Base-by-base conservation (phyloP, 2,797 vertebrate species). In the Heterohyrax brucei region DNA sequence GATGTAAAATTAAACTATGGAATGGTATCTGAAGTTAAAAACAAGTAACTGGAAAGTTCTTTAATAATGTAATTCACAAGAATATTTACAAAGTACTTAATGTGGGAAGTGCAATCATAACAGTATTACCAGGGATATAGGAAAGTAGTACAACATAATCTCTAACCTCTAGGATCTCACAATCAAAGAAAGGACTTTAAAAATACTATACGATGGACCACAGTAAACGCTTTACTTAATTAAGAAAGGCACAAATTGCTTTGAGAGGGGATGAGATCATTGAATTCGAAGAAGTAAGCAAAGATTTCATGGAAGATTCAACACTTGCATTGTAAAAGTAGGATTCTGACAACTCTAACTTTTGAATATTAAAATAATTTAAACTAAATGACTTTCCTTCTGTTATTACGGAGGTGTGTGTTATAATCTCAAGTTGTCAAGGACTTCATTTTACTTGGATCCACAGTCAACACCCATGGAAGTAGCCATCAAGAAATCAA, bases 1-100 rank as follows among this genome's bases (percentile, higher is more conserved):
- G 13, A 78, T 68, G 66, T n/a, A 93, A 39, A 93, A 78, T 61
- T 91, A 89, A 90, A 48, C 28, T 87, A 87, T 73, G 39, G 83
- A 79, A 59, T 87, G 26, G 56, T 83, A 66, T 87, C 33, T n/a
- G 44, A 87, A 56, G 56, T 44, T 77, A 62, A 50, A 33, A 90
- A 93, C 16, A 44, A 64, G 22, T n/a, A 83, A 64, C 56, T 73
- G 7, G 70, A 33, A 73, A 39, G 70, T 73, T 39, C 21, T 73
- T 68, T 44, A 70, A 70, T 70, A 93, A n/a, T 22, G 10, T 26
- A 93, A 88, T 72, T 82, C 10, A 59, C 33, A 87, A 30, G 81
- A 87, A 33, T 59, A 73, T 83, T 87, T 82, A 90, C 16, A 44
- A 10, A 90, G 39, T 30, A 75, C 30, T 59, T 94, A 46, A 18